Conservation (phyloP, 92 coral and sea anemone species). For the Zoanthus sansibaricus region DNA sequence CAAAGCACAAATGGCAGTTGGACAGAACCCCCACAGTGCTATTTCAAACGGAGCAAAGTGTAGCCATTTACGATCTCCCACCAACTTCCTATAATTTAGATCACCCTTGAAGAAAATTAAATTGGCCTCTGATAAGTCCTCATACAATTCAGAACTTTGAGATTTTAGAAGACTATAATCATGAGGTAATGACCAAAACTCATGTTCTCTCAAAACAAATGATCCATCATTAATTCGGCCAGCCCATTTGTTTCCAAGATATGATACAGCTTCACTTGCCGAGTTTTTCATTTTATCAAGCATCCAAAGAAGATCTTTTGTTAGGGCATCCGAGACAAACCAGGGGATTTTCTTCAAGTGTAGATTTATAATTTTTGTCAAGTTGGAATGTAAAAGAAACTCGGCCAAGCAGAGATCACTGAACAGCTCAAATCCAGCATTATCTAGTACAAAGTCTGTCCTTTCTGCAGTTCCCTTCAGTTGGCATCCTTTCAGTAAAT, state of each 20-base stretch:
- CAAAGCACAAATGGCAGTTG: slow-evolving; percentile 87
- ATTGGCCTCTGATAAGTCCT: slow-evolving; percentile 80
- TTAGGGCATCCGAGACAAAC: slow-evolving; percentile 96
- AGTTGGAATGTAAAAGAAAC: slow-evolving; percentile 73
- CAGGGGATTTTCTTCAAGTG: slow-evolving; percentile 95
- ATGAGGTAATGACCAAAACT: slow-evolving; percentile 87
- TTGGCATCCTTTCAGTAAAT: slow-evolving; percentile 50
- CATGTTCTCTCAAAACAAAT: slow-evolving; percentile 74
- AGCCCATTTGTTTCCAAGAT: slow-evolving; percentile 81
- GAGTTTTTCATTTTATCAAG: slow-evolving; percentile 71
- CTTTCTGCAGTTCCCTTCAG: slow-evolving; percentile 50
- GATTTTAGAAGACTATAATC: slow-evolving; percentile 86
- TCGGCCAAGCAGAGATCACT: slow-evolving; percentile 96
- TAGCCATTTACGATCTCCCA: slow-evolving; percentile 97
- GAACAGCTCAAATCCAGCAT: slow-evolving; percentile 98
- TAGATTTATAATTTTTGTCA: slow-evolving; percentile 76
- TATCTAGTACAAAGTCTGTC: slow-evolving; percentile 93
- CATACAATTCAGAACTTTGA: slow-evolving; percentile 73
- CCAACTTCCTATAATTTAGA: slow-evolving; percentile 94
- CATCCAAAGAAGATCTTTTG: slow-evolving; percentile 82
- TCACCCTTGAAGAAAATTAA: slow-evolving; percentile 94
- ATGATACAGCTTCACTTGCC: slow-evolving; percentile 61
- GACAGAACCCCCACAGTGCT: slow-evolving; percentile 96
- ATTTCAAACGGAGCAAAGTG: slow-evolving; percentile 79
- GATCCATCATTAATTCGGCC: slow-evolving; percentile 79